phyloP scores from a whole-genome alignment of 2,888 invertebrate species.

The Portevinia maculata region DNA sequence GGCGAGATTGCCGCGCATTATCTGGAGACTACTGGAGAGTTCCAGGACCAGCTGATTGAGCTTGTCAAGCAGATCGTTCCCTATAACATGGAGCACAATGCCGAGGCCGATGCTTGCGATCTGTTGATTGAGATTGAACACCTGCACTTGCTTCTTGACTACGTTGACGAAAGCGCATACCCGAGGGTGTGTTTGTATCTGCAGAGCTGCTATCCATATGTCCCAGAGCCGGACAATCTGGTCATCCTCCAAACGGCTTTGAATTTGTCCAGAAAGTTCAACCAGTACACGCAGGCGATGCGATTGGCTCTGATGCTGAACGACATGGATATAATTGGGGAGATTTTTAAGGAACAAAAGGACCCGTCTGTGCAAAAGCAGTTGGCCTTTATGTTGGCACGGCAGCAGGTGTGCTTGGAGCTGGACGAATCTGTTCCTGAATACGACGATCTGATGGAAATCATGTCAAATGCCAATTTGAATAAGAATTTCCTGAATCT shows the following conservation, averaged over 20 bases:
- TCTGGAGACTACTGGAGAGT: conserved; percentile 84
- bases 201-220: conserved; percentile 95
- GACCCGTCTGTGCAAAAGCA: conserved; percentile 94
- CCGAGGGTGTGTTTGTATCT: conserved; percentile 95
- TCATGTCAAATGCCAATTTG: conserved; percentile 96
- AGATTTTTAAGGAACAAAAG: conserved; percentile 92
- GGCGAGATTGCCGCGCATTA: conserved; percentile 96
- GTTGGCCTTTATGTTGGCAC: conserved; percentile 96
- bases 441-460: conserved; percentile 91
- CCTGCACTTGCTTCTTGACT: conserved; percentile 92
- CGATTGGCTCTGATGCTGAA: conserved; percentile 96
- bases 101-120: conserved; percentile 99
- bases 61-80: conserved; percentile 94
- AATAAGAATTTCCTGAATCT: conserved; percentile 96
- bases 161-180: conserved; percentile 95
- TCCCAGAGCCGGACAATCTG: conserved; percentile 96
- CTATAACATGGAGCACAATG: conserved; percentile 98
- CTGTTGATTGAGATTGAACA: conserved; percentile 98
- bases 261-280: conserved; percentile 93
- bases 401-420: conserved; percentile 96
- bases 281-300: conserved; percentile 94
- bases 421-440: conserved; percentile 86
- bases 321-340: conserved; percentile 89
- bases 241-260: conserved; percentile 92
- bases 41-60: conserved; percentile 86